Percentiles rank a stretch among this genome's conserved stretches.
Evolutionary conservation across 2,113 vertebrate species (phyloP).

Genomic region (Zosterops pallidus): DNA sequence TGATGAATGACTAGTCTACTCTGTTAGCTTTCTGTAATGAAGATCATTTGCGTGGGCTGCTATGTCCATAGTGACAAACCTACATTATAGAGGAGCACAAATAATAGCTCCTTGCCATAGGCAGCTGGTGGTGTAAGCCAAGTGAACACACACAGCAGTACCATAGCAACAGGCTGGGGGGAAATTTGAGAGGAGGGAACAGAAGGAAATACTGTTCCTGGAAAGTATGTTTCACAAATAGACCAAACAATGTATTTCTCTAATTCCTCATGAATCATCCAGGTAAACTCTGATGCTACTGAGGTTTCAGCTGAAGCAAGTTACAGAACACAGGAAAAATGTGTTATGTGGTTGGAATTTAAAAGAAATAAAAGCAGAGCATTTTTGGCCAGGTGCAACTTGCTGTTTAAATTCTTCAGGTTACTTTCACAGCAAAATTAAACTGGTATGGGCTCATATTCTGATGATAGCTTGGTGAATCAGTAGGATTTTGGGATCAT

Average conservation of each 20-base stretch:
- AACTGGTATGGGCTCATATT: neutral
- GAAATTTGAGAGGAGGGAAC: neutral
- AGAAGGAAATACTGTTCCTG: neutral
- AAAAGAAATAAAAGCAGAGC: neutral
- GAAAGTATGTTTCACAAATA: neutral
- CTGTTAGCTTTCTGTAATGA: neutral
- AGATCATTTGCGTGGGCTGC: neutral
- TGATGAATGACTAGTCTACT: neutral
- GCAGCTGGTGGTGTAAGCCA: neutral
- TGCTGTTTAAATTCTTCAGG: neutral
- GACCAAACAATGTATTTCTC: neutral
- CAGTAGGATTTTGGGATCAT: neutral
- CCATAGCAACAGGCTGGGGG: neutral
- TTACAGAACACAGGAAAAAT: neutral
- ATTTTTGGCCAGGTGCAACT: neutral
- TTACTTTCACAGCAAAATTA: neutral
- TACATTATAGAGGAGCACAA: neutral
- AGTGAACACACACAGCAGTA: neutral
- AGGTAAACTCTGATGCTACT: neutral
- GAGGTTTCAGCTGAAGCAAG: neutral
- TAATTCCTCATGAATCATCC: neutral
- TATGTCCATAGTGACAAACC: neutral
- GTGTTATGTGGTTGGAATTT: neutral
- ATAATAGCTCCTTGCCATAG: neutral
- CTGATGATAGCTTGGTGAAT: neutral